Conservation (phyloP, 2,797 vertebrate species). For the Malacoctenus gilli region DNA sequence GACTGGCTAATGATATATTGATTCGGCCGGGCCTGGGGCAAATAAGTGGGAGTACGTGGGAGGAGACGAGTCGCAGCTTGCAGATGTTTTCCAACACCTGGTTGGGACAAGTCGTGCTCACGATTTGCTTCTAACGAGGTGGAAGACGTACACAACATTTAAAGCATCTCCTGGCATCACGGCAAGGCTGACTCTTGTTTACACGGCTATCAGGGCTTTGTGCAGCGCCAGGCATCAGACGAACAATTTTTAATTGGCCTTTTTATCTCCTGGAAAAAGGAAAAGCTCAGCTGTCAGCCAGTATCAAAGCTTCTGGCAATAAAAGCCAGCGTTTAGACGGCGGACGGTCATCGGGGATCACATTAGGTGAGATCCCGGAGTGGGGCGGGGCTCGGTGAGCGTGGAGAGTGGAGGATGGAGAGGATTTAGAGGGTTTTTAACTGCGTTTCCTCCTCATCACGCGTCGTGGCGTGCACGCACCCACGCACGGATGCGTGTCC, state of each 20-base stretch:
- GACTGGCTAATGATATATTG: constrained; percentile 79
- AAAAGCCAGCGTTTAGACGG: constrained; percentile 55
- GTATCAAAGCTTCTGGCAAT: constrained; percentile 49
- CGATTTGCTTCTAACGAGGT: constrained; percentile 3
- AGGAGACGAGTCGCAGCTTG: constrained; percentile 50
- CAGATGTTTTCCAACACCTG: constrained; percentile 71
- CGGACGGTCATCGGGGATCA: constrained; percentile 61
- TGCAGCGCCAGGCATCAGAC: constrained; percentile 1
- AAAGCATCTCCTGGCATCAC: constrained; percentile 6
- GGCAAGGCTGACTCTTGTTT: not conserved
- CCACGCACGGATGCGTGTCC: constrained; percentile 7
- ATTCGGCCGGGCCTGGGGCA: constrained; percentile 70
- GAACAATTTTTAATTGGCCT: constrained; percentile 35
- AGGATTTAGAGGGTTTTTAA: constrained; percentile 67
- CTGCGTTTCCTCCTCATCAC: constrained; percentile 43
- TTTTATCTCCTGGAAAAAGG: constrained; percentile 16
- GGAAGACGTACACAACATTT: not conserved
- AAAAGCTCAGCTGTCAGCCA: constrained; percentile 31
- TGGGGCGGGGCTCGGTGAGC: constrained; percentile 21
- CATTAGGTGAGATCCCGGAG: constrained; percentile 62
- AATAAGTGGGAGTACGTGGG: constrained; percentile 65
- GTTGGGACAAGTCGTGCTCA: constrained; percentile 48
- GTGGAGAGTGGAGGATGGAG: constrained; percentile 31
- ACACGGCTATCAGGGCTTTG: not conserved
- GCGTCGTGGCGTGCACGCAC: constrained; percentile 40